Conservation (phyloP, 2,113 vertebrate genomes). For the Notiomystis cincta region DNA sequence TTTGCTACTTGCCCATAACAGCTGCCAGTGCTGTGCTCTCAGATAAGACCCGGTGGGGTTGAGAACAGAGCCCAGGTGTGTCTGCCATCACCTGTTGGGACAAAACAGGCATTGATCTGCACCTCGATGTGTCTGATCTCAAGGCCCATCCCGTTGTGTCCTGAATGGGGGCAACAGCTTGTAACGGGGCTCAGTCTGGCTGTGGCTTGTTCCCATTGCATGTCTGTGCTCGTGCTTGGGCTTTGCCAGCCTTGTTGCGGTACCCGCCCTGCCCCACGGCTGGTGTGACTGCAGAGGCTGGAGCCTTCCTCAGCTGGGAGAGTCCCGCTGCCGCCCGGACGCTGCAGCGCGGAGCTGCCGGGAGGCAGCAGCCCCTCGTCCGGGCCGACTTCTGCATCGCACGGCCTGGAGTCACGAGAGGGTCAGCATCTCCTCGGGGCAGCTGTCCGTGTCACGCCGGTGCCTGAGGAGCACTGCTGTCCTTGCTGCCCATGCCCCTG, state of each 20-base stretch:
- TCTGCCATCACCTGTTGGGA: not conserved
- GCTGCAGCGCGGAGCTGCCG: not conserved
- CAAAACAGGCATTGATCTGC: not conserved
- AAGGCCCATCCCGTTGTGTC: not conserved
- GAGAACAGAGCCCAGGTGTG: not conserved
- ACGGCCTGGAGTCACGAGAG: not conserved
- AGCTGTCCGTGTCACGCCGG: rapidly evolving
- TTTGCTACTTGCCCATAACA: not conserved
- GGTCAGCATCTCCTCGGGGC: not conserved
- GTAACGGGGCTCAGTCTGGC: not conserved
- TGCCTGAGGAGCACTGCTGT: not conserved
- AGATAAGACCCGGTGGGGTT: not conserved
- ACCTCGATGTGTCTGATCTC: not conserved
- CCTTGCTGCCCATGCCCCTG: rapidly evolving
- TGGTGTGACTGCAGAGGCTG: not conserved
- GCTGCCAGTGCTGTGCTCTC: not conserved
- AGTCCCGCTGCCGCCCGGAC: not conserved
- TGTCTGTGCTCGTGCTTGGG: not conserved
- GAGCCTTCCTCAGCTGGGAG: not conserved
- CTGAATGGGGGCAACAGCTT: not conserved
- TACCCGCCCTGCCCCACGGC: not conserved
- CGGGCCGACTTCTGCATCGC: not conserved
- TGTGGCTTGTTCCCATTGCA: not conserved
- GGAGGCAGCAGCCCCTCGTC: not conserved
- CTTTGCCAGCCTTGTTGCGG: not conserved